Conservation (phyloP, 2,113 vertebrate genomes). For the Tichodroma muraria region DNA sequence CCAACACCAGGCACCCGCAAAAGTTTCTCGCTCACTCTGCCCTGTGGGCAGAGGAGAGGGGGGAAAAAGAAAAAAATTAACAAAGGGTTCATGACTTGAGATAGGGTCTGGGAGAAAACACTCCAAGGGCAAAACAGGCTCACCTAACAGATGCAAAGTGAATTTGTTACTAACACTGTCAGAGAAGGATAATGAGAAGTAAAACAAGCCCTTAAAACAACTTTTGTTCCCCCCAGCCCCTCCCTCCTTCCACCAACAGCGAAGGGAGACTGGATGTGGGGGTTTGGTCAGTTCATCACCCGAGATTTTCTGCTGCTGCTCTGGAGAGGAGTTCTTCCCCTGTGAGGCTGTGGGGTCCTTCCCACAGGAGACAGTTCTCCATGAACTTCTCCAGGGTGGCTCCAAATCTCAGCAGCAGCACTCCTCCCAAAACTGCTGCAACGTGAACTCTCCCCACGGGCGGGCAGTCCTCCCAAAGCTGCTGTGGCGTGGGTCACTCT, state of each 20-base stretch:
- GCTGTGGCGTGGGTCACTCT: too few relatives aligned
- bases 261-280: rapidly evolving
- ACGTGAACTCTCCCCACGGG: too few relatives aligned
- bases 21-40: rapidly evolving
- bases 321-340: neutral
- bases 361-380: neutral
- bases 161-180: neutral
- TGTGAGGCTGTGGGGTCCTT: rapidly evolving
- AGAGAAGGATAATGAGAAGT: neutral
- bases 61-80: neutral
- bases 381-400: too few relatives aligned
- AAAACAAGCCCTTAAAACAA: neutral
- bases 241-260: neutral
- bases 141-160: neutral
- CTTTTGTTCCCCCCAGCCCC: neutral
- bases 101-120: neutral
- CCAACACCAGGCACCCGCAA: rapidly evolving
- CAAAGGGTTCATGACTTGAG: neutral
- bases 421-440: too few relatives aligned
- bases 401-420: too few relatives aligned
- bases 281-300: neutral
- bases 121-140: neutral
- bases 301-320: neutral
- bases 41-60: neutral
- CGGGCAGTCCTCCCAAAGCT: too few relatives aligned